Percentiles rank a stretch among this genome's conserved stretches.
phyloP scores from a whole-genome alignment of 2,113 vertebrate genomes.

The Sceloporus undulatus region DNA sequence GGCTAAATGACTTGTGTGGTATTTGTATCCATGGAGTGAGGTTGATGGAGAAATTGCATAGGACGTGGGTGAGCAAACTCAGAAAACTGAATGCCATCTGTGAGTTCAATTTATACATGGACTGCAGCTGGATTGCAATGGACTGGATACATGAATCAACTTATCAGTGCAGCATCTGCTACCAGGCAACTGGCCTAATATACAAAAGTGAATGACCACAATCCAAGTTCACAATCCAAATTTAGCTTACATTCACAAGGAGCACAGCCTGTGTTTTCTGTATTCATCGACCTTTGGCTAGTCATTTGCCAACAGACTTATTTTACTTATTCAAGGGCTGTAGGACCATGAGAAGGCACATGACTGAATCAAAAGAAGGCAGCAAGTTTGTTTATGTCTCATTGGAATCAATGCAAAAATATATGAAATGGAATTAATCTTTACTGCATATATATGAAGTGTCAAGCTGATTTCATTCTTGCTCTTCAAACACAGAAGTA shows the following conservation, averaged over 20 bases:
- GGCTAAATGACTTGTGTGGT: no score
- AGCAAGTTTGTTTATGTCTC: background rate
- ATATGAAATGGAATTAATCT: slow-evolving; percentile 17
- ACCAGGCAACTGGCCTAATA: background rate
- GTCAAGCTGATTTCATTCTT: slow-evolving; percentile 12
- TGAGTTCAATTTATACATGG: background rate
- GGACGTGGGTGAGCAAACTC: background rate
- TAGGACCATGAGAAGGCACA: background rate
- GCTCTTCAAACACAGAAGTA: background rate
- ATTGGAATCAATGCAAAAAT: slow-evolving; percentile 11
- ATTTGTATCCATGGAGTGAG: no score
- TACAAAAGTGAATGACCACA: background rate
- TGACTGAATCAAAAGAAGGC: background rate
- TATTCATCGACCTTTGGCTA: background rate
- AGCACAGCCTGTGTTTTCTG: background rate
- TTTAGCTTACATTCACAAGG: background rate
- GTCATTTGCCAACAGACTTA: background rate
- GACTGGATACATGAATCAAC: background rate
- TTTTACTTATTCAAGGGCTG: background rate
- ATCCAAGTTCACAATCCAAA: background rate
- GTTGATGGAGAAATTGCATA: no score
- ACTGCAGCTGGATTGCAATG: background rate
- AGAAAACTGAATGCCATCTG: background rate
- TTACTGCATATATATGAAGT: slow-evolving; percentile 8
- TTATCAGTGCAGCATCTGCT: background rate